A percentile compares a stretch with the other conserved stretches of the same genome.
These are phyloP conservation scores for Atethmia centrago DNA, from an alignment of 2,888 invertebrate genomes.

Conservation along the genomic window DNA sequence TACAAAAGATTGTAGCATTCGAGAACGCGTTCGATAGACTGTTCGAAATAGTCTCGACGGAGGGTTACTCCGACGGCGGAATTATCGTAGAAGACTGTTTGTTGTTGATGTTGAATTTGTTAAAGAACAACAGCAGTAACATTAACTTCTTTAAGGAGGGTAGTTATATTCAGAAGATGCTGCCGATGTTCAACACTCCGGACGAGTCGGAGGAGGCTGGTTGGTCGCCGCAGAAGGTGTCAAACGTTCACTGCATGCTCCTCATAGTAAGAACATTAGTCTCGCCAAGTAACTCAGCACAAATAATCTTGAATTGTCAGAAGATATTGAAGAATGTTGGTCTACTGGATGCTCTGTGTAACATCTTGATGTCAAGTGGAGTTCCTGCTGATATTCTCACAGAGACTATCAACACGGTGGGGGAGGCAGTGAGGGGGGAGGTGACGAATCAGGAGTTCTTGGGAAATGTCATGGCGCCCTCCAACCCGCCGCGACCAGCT, in stretches of 20 bases:
- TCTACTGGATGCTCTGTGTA: constrained; percentile 92
- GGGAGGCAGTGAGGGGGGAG: constrained; percentile 98
- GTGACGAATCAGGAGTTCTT: constrained; percentile 97
- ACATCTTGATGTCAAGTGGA: constrained; percentile 98
- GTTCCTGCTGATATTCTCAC: constrained; percentile 99
- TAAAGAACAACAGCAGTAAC: constrained; percentile 98
- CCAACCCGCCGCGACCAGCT: constrained; percentile 97
- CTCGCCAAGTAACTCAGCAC: constrained; percentile 97
- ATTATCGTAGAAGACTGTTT: constrained; percentile 99
- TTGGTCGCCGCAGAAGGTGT: constrained; percentile 98
- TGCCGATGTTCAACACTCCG: constrained; percentile 96
- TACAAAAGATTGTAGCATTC: constrained; percentile 99
- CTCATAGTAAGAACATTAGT: constrained; percentile 97
- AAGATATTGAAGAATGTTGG: constrained; percentile 96
- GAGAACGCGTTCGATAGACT: constrained; percentile 99
- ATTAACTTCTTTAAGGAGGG: constrained; percentile 99
- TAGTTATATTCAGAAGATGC: constrained; percentile 97
- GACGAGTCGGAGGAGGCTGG: constrained; percentile 93
- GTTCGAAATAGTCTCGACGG: constrained; percentile 97
- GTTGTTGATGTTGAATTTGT: constrained; percentile 96
- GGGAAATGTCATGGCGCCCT: constrained; percentile 97
- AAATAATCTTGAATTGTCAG: constrained; percentile 95
- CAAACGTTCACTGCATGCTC: constrained; percentile 98
- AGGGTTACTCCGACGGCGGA: constrained; percentile 98
- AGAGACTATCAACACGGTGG: constrained; percentile 98